These are phyloP conservation scores for Dilophus febrilis DNA, from an alignment of 2,888 invertebrate genomes.

Conservation along the genomic window DNA sequence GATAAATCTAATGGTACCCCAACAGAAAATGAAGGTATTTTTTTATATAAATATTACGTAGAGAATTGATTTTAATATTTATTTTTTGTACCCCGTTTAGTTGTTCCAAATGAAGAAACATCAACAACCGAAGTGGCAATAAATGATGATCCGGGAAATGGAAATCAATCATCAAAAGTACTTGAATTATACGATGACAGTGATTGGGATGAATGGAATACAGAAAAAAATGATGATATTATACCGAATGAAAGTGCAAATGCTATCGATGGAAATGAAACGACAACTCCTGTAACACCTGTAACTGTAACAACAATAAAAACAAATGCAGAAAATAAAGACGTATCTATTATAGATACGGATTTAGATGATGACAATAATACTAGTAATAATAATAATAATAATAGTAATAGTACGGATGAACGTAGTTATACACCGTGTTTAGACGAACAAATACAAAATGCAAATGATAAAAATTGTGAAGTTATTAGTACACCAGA, in stretches of 20 bases:
- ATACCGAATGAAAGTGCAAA: slow-evolving; percentile 8
- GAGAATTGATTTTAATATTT: too few species aligned
- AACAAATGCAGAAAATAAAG: not conserved
- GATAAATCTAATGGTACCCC: too few species aligned
- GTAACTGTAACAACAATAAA: slow-evolving; percentile 12
- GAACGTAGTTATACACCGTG: slow-evolving; percentile 58
- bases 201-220: slow-evolving; percentile 29
- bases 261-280: slow-evolving; percentile 8
- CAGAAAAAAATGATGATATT: slow-evolving; percentile 19
- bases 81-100: too few species aligned
- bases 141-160: slow-evolving; percentile 11
- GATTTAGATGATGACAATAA: slow-evolving; percentile 6
- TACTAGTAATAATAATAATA: slow-evolving; percentile 2
- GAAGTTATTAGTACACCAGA: slow-evolving; percentile 9
- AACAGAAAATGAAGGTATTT: too few species aligned
- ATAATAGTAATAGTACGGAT: slow-evolving; percentile 24
- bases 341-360: not conserved
- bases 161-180: slow-evolving; percentile 29
- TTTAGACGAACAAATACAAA: slow-evolving; percentile 38
- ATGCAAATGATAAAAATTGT: not conserved
- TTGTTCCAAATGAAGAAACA: slow-evolving; percentile 38
- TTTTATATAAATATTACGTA: too few species aligned
- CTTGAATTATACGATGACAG: slow-evolving; percentile 38
- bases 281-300: slow-evolving; percentile 9
- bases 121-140: slow-evolving; percentile 10